Conservation (phyloP, 1,140 invertebrate genomes). For the Anoplolepis gracilipes region DNA sequence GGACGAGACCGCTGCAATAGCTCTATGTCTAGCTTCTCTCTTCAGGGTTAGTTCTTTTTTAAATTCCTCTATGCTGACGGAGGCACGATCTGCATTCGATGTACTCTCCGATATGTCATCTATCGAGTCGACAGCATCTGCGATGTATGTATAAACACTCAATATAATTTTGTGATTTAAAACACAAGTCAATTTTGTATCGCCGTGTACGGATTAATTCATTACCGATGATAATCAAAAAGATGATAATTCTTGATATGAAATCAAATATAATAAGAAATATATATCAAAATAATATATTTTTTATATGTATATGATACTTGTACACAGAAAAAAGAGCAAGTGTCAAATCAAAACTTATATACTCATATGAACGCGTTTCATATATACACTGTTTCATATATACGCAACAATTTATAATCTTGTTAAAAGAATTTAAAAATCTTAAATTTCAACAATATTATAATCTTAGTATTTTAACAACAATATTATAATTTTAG, state of each 20-base stretch:
- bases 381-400: too few relatives aligned
- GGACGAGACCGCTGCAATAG: conserved; percentile 83
- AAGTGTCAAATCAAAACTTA: too few relatives aligned
- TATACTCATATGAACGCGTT: too few relatives aligned
- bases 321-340: too few relatives aligned
- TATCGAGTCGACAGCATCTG: conserved; percentile 36
- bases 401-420: too few relatives aligned
- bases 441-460: too few relatives aligned
- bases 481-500: too few relatives aligned
- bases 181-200: background rate
- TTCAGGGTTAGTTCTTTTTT: conserved; percentile 83
- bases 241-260: too few relatives aligned
- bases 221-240: too few relatives aligned
- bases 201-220: background rate
- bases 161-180: background rate
- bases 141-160: background rate
- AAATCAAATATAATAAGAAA: conserved; percentile 5
- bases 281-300: background rate
- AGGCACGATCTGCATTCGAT: background rate
- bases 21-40: conserved; percentile 83
- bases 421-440: too few relatives aligned
- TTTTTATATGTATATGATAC: background rate
- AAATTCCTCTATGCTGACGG: conserved; percentile 79
- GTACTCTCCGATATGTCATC: conserved; percentile 24
- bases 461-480: too few relatives aligned